These are phyloP conservation scores for Mechanitis messenoides DNA, from an alignment of 2,888 invertebrate genomes.

Conservation along the genomic window DNA sequence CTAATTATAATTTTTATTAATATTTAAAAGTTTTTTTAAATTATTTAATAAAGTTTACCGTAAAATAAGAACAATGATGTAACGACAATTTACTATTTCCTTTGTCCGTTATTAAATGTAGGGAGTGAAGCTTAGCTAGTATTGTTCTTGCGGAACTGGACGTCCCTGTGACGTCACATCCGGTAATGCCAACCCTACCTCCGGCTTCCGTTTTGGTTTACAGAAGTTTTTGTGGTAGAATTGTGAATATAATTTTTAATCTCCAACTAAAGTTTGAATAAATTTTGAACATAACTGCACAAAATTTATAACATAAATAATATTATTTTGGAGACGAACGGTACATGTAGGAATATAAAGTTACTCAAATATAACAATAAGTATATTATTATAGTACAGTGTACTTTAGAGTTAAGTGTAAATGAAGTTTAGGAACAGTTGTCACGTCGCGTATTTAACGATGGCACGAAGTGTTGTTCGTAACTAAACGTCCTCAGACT, in stretches of 20 bases:
- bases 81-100: conserved; percentile 24
- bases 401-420: no score
- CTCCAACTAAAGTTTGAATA: no score
- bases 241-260: background rate
- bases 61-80: conserved; percentile 6
- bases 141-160: conserved; percentile 58
- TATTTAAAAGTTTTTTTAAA: background rate
- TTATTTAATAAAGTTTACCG: background rate
- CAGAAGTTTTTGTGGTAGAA: background rate
- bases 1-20: background rate
- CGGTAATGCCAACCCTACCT: conserved; percentile 47
- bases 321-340: no score
- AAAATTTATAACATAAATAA: no score
- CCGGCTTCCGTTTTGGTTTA: conserved; percentile 39
- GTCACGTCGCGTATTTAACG: no score
- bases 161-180: conserved; percentile 57
- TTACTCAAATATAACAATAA: no score
- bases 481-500: no score
- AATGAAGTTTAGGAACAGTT: no score
- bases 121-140: conserved; percentile 36
- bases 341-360: no score
- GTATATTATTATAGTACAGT: no score
- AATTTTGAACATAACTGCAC: no score
- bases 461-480: no score
- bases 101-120: conserved; percentile 20